These are phyloP conservation scores for Crambe crambe DNA, from an alignment of 37 sponge, comb jelly and placozoan genomes.

Conservation along the genomic window DNA sequence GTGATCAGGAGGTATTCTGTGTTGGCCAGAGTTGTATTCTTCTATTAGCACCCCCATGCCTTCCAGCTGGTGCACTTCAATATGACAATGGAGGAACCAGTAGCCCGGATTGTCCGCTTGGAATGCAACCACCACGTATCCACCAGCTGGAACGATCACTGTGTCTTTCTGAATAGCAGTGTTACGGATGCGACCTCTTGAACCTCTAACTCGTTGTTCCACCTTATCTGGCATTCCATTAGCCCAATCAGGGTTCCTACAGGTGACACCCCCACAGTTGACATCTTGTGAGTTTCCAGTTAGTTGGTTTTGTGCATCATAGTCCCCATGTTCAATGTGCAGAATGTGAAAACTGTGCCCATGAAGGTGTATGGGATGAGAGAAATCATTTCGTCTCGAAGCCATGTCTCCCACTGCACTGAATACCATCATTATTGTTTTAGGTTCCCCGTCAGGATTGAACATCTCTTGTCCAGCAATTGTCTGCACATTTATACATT, in stretches of 20 bases:
- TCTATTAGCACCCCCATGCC: slow-evolving; percentile 76
- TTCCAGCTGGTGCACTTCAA: slow-evolving; percentile 70
- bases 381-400: neutral
- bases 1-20: slow-evolving; percentile 1
- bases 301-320: neutral
- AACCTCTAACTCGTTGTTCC: neutral
- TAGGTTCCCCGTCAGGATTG: neutral
- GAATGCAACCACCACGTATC: slow-evolving; percentile 72
- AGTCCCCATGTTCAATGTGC: slow-evolving; percentile 66
- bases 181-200: neutral
- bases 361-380: slow-evolving; percentile 78
- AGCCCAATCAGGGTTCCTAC: slow-evolving; percentile 18
- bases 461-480: neutral
- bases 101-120: slow-evolving; percentile 79
- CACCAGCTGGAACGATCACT: slow-evolving; percentile 81
- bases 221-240: neutral
- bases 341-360: slow-evolving; percentile 74
- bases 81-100: slow-evolving; percentile 93
- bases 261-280: slow-evolving; percentile 6
- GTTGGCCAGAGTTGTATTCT: slow-evolving; percentile 12
- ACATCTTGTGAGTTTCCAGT: slow-evolving; percentile 21
- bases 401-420: slow-evolving; percentile 4
- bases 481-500: neutral
- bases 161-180: slow-evolving; percentile 73
- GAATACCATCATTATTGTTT: slow-evolving; percentile 8